Evolutionary conservation across 2,797 vertebrate species (phyloP), one percentile per base, ranked within the genome.

Genomic region (Bradypodion pumilum): DNA sequence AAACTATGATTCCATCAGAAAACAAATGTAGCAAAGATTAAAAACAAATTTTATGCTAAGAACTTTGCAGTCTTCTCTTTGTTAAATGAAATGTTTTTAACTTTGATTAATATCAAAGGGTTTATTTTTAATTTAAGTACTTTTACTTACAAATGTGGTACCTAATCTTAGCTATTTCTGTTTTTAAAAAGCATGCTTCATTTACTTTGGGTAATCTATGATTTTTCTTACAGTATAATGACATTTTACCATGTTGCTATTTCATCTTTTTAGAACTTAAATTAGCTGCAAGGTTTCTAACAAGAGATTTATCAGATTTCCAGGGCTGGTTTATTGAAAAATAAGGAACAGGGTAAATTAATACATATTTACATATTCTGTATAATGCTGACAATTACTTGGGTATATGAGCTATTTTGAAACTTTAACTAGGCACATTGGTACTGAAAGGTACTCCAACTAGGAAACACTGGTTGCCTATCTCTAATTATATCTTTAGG

Each of bases 201-300:
- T 86, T 86, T 88, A 37, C n/a, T 86, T 74, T 75, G 65, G 75
- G 1, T 74, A 73, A 83, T 2, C 0, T 42, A 23, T 8, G 68
- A 0, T 23, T 3, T 78, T 59, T 52, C 66, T 83, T 81, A 25
- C 78, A 74, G 21, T 44, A 83, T 5, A 82, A 63, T 32, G 62
- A 49, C 68, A 81, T 87, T 81, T 32, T 29, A 46, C 35, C 40
- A 2, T 2, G 42, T 27, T 32, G 40, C 5, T 72, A 84, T 85
- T 85, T 74, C 46, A 59, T 80, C 32, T 85, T 42, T 85, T 42
- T 78, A 80, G 88, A 1, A 1, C 13, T 83, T 82, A 25, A 82
- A 72, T 82, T 25, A 76, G 68, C 6, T 72, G 35, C 60, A 84
- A 1, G 2, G 75, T 91, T 86, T 68, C 49, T 68, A 23, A 35